Conservation (phyloP, 2,888 invertebrate genomes). For the Schizotus pectinicornis region DNA sequence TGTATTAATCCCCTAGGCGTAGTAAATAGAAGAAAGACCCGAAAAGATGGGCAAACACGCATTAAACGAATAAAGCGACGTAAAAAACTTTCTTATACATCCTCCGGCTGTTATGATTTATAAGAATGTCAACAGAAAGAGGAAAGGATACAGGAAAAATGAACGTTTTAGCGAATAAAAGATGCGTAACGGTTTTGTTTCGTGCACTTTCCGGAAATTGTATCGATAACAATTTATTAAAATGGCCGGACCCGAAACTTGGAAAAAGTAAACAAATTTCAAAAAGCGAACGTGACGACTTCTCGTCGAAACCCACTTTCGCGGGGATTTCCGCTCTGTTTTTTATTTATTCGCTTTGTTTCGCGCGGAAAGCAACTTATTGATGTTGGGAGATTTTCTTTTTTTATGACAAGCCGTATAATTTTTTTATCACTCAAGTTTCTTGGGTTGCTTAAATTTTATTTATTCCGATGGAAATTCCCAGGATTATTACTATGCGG, state of each 20-base stretch:
- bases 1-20: conserved; percentile 14
- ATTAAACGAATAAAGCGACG: conserved; percentile 20
- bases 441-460: conserved; percentile 11
- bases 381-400: conserved; percentile 9
- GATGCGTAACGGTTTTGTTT: conserved; percentile 11
- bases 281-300: conserved; percentile 4
- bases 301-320: neutral
- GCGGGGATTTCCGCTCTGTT: conserved; percentile 4
- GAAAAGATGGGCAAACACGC: conserved; percentile 16
- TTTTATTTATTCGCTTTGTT: conserved; percentile 12
- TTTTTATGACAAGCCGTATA: conserved; percentile 8
- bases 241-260: neutral
- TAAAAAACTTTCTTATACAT: conserved; percentile 11
- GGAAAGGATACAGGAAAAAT: neutral
- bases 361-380: neutral
- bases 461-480: conserved; percentile 10
- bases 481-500: conserved; percentile 5
- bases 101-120: conserved; percentile 11
- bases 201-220: conserved; percentile 5
- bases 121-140: conserved; percentile 7
- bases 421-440: conserved; percentile 15
- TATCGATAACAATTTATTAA: conserved; percentile 11
- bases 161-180: conserved; percentile 10
- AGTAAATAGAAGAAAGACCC: neutral
- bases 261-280: conserved; percentile 5